Evolutionary conservation across 2,113 vertebrate species (phyloP).

Genomic region (Anguilla japonica): DNA sequence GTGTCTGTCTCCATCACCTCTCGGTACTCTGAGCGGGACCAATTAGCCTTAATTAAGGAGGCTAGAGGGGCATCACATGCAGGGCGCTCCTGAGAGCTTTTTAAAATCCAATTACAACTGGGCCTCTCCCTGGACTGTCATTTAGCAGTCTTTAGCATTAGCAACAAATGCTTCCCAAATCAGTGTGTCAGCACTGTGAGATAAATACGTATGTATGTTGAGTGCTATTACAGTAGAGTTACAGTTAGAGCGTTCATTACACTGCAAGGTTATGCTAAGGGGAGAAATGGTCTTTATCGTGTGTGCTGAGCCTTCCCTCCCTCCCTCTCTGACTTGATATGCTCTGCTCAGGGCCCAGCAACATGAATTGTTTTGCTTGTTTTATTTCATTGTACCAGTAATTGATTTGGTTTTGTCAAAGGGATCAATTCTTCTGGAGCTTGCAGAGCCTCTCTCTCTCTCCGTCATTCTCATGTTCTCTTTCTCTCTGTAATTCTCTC

Average conservation of each 20-base stretch:
- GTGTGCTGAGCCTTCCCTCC: neutral
- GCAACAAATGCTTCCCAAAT: neutral
- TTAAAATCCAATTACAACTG: constrained; percentile 3
- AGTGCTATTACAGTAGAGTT: neutral
- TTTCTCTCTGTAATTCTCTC: too few relatives aligned
- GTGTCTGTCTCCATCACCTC: neutral
- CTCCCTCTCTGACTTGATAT: neutral
- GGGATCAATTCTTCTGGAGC: neutral
- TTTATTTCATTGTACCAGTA: too few relatives aligned
- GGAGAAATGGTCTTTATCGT: neutral
- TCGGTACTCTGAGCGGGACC: neutral
- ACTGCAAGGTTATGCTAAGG: neutral
- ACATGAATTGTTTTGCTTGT: neutral
- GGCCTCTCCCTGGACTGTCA: neutral
- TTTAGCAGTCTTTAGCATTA: neutral
- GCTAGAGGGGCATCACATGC: neutral
- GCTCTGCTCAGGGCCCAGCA: neutral
- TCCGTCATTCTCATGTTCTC: too few relatives aligned
- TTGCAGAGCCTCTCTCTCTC: neutral
- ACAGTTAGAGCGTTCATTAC: neutral
- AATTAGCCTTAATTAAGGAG: neutral
- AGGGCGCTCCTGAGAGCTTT: neutral
- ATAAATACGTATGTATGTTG: neutral
- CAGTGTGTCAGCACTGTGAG: neutral
- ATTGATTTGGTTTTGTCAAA: neutral